A percentile compares a stretch with the other conserved stretches of the same genome.
Conservation (phyloP, 1,140 invertebrate species). For the Philotrypesis tridentata region DNA sequence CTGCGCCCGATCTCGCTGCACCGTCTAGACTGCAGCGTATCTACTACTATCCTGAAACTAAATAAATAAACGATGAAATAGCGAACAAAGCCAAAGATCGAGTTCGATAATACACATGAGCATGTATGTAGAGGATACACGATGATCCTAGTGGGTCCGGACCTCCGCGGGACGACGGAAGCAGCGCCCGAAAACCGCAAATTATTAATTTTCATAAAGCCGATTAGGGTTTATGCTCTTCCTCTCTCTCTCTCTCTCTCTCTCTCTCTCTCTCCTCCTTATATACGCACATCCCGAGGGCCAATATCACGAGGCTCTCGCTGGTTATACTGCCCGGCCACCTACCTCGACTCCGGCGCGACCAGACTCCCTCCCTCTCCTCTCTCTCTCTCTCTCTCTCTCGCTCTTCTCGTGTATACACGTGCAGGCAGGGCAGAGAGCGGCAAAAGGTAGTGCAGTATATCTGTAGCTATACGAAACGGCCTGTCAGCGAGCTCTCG, state of each 20-base stretch:
- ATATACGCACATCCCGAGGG: neutral
- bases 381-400: slow-evolving; percentile 14
- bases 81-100: too few relatives aligned
- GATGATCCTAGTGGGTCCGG: neutral
- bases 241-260: too few relatives aligned
- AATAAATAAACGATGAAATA: too few relatives aligned
- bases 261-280: neutral
- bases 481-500: slow-evolving; percentile 64
- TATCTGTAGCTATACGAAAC: slow-evolving; percentile 58
- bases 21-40: too few relatives aligned
- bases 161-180: too few relatives aligned
- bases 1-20: too few relatives aligned
- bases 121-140: too few relatives aligned
- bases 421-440: slow-evolving; percentile 26
- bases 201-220: slow-evolving; percentile 46
- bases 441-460: neutral
- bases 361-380: slow-evolving; percentile 35
- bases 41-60: too few relatives aligned
- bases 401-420: too few relatives aligned
- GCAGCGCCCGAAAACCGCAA: slow-evolving; percentile 31
- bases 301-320: slow-evolving; percentile 22
- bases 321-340: slow-evolving; percentile 32
- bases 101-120: too few relatives aligned
- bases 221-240: slow-evolving; percentile 28
- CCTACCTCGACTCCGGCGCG: slow-evolving; percentile 56